A percentile compares a stretch with the other conserved stretches of the same genome.
Conservation (phyloP, 2,888 invertebrate genomes). For the Lycia hirtaria region DNA sequence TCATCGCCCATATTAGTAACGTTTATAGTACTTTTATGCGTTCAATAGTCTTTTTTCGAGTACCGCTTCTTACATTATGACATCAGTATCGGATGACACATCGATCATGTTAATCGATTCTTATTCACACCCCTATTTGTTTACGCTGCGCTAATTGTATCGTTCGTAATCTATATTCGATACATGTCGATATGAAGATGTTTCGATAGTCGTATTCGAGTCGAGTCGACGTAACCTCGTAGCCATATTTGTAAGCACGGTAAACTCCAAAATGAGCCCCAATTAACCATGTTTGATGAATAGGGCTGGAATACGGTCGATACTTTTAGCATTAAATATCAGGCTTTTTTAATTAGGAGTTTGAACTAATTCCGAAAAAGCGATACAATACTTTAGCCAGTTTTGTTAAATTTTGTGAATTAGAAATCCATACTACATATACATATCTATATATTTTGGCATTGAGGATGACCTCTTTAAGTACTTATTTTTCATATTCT, state of each 20-base stretch:
- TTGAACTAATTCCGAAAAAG: too few relatives aligned
- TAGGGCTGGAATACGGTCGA: not conserved
- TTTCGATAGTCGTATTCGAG: constrained; percentile 10
- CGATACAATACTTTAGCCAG: too few relatives aligned
- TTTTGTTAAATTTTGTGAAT: too few relatives aligned
- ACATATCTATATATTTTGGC: too few relatives aligned
- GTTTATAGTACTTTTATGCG: constrained; percentile 24
- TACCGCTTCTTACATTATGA: constrained; percentile 14
- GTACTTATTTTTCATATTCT: too few relatives aligned
- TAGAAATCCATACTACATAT: too few relatives aligned
- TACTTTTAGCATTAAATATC: not conserved
- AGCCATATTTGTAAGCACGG: not conserved
- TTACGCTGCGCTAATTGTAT: not conserved
- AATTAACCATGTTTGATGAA: constrained; percentile 42
- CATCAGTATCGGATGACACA: constrained; percentile 3
- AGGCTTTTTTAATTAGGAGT: not conserved
- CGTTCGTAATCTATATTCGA: constrained; percentile 3
- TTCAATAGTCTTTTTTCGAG: constrained; percentile 17
- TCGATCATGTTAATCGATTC: constrained; percentile 6
- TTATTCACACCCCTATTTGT: not conserved
- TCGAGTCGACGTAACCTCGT: not conserved
- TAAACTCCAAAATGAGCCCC: constrained; percentile 42
- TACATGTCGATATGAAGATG: constrained; percentile 8
- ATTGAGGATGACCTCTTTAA: too few relatives aligned
- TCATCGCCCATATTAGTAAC: constrained; percentile 17